phyloP scores from a whole-genome alignment of 2,888 invertebrate genomes.

The Eristalis tenax region DNA sequence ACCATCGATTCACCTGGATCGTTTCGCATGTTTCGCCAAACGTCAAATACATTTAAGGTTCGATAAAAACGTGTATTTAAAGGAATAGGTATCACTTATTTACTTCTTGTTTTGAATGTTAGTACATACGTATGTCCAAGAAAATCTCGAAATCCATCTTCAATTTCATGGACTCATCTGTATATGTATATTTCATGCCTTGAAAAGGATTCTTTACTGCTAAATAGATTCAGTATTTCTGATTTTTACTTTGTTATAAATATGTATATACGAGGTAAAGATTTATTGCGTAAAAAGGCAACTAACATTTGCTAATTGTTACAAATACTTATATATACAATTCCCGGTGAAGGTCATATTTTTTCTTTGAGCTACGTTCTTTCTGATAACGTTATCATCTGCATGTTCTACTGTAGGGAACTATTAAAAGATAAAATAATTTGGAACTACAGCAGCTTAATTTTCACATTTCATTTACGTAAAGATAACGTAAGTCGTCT shows the following conservation, averaged over 20 bases:
- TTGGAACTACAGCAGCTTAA: neutral
- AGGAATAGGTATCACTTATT: neutral
- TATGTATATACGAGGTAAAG: too few species aligned
- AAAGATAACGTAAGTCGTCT: neutral
- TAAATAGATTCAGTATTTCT: too few species aligned
- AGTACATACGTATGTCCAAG: neutral
- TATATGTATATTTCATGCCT: too few species aligned
- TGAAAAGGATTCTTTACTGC: too few species aligned
- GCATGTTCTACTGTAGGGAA: neutral
- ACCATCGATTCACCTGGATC: constrained; percentile 95
- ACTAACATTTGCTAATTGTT: too few species aligned
- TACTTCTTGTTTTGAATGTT: neutral
- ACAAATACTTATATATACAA: neutral
- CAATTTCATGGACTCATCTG: too few species aligned
- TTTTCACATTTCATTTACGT: neutral
- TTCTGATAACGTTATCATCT: neutral
- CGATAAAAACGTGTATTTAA: constrained; percentile 26
- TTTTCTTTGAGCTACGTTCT: neutral
- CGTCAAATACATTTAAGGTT: constrained; percentile 82
- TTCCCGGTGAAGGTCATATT: neutral
- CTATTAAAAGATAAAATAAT: neutral
- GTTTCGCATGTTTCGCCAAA: constrained; percentile 88
- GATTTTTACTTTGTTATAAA: too few species aligned
- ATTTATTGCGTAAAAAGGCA: too few species aligned
- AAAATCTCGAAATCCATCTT: too few species aligned